These are phyloP conservation scores for Lagocephalus sceleratus DNA, from an alignment of 2,797 vertebrate species.

Conservation along the genomic window DNA sequence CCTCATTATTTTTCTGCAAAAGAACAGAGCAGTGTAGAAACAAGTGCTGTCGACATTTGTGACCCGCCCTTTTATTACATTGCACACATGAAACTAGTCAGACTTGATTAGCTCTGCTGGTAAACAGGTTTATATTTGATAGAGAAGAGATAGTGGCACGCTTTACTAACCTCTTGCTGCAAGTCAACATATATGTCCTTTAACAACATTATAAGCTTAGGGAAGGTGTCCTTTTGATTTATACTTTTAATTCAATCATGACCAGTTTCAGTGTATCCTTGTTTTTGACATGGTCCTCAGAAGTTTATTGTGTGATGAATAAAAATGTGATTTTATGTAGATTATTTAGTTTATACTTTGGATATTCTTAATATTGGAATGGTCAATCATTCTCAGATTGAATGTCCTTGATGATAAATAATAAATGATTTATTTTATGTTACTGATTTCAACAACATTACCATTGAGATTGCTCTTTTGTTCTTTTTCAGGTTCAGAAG, in stretches of 20 bases:
- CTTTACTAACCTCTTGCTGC: conserved; percentile 31
- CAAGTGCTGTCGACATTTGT: conserved; percentile 24
- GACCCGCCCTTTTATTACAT: conserved; percentile 26
- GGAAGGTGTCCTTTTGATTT: background rate
- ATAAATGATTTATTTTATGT: background rate
- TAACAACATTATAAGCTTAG: background rate
- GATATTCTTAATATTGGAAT: background rate
- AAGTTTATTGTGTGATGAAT: too few relatives aligned
- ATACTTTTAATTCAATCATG: too few relatives aligned
- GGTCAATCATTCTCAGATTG: background rate
- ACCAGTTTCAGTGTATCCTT: too few relatives aligned
- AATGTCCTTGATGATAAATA: too few relatives aligned
- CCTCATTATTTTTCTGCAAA: background rate
- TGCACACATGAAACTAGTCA: conserved; percentile 13
- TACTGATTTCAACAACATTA: background rate
- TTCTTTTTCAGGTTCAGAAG: conserved; percentile 85
- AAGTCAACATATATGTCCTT: background rate
- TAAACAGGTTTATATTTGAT: conserved; percentile 52
- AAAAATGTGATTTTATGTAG: too few relatives aligned
- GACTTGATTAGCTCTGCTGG: conserved; percentile 53
- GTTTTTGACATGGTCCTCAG: too few relatives aligned
- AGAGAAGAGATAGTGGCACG: background rate
- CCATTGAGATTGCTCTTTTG: background rate
- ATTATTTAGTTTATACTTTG: too few relatives aligned
- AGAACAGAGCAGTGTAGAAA: conserved; percentile 2